Base-by-base conservation (phyloP, 1,140 invertebrate genomes). In the Antheraea mylitta region DNA sequence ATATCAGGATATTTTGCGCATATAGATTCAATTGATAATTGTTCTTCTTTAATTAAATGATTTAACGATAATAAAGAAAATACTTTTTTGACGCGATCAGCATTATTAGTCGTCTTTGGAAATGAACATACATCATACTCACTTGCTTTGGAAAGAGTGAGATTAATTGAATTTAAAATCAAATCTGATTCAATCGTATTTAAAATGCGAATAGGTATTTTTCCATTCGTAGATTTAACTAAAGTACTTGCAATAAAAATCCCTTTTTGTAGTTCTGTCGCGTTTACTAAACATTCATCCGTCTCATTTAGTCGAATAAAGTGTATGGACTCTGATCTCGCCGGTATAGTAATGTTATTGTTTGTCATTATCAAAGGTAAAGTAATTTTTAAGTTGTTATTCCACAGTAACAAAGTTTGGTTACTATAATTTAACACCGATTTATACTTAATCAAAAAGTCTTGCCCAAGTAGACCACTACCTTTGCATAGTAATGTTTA, bases 1-100 rank as follows among this genome's bases (percentile, higher is more conserved):
- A 74, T 64, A 69, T 74, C 69, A 0, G 67, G 59, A 67, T 74
- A 74, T 69, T 74, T 74, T 22, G 67, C 73, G 67, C 73, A 74
- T 38, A 74, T 66, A 37, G 68, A 66, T 60, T 66, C 69, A 16
- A 75, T 75, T 36, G 45, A 48, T 62, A 3, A 65, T 69, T 67
- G 60, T 62, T 71, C 67, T 59, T 75, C 69, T 11, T 67, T 37
- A 58, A 67, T 69, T 64, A 69, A 63, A 68, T 74, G 48, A 48
- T 66, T 7, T 36, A 74, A 66, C 18, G 69, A 64, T 63, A 74
- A 36, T 48, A 37, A 9, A 30, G 67, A 67, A 71, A 71, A 74
- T 67, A 74, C 69, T 37, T 30, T 30, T 66, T 71, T 71, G n/a
- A 71, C 73, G 36, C 73, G 59, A 36, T 74, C 53, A 13, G 69